Conservation (phyloP, 2,113 vertebrate species). For the Chroicocephalus ridibundus region DNA sequence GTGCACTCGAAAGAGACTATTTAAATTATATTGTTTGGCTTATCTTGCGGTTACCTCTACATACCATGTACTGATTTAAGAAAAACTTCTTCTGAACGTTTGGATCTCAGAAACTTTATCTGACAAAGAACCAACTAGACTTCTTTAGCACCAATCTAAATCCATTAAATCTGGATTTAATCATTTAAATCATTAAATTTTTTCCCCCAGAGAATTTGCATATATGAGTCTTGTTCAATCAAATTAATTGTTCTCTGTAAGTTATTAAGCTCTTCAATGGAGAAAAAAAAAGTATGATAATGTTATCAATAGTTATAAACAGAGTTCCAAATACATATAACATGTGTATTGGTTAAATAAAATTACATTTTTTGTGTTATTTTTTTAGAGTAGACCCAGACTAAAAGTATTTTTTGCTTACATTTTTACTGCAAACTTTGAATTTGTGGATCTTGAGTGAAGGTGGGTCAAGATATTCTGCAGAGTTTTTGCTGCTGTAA, state of each 20-base stretch:
- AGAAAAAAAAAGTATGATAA: not conserved
- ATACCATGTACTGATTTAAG: not conserved
- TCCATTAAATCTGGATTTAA: not conserved
- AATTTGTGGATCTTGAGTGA: not conserved
- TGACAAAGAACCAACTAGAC: not conserved
- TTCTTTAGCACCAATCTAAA: not conserved
- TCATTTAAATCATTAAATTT: no score
- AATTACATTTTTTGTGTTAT: not conserved
- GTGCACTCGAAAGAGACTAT: not conserved
- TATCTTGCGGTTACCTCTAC: not conserved
- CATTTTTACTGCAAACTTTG: not conserved
- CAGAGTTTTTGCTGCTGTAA: not conserved
- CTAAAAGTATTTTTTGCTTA: not conserved
- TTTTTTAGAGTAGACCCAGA: not conserved
- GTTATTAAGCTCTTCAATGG: not conserved
- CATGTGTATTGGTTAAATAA: not conserved
- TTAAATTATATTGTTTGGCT: not conserved
- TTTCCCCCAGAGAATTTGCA: not conserved
- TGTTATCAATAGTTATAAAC: not conserved
- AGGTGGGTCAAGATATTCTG: not conserved
- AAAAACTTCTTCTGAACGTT: not conserved
- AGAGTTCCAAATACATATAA: not conserved
- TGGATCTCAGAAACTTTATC: not conserved
- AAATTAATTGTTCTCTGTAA: not conserved
- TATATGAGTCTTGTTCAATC: not conserved